Percentiles rank a stretch among this genome's conserved stretches.
Evolutionary conservation across 1,140 invertebrate genomes (phyloP).

Genomic region (Adoxophyes honmai): DNA sequence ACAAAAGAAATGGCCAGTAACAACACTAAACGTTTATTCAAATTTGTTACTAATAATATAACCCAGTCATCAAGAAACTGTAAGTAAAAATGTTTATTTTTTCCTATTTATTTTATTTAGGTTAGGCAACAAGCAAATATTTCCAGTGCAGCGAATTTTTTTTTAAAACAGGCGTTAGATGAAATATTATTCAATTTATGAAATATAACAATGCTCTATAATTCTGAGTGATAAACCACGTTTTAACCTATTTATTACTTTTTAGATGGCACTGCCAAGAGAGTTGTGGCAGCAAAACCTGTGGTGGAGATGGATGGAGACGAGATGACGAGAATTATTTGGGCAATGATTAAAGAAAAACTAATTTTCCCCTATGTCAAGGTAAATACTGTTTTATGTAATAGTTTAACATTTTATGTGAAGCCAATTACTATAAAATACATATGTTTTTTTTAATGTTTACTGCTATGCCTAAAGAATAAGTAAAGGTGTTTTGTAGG

Average conservation of each 20-base stretch:
- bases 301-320: slow-evolving; percentile 96
- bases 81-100: slow-evolving; percentile 35
- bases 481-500: no score
- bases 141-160: no score
- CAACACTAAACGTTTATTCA: slow-evolving; percentile 43
- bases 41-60: slow-evolving; percentile 43
- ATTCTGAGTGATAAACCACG: no score
- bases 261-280: slow-evolving; percentile 78
- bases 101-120: no score
- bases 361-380: slow-evolving; percentile 94
- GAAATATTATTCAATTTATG: not conserved
- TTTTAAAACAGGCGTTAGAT: no score
- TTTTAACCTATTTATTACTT: slow-evolving; percentile 30
- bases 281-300: slow-evolving; percentile 83
- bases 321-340: slow-evolving; percentile 94
- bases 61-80: slow-evolving; percentile 40
- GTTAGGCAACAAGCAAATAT: no score
- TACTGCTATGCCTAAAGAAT: no score
- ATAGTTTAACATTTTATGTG: no score
- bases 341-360: slow-evolving; percentile 93
- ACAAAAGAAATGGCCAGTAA: slow-evolving; percentile 41
- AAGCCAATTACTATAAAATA: no score
- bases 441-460: no score
- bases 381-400: slow-evolving; percentile 53
- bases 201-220: no score